phyloP scores from a whole-genome alignment of 1,140 invertebrate species.

The Neomicropteryx cornuta region DNA sequence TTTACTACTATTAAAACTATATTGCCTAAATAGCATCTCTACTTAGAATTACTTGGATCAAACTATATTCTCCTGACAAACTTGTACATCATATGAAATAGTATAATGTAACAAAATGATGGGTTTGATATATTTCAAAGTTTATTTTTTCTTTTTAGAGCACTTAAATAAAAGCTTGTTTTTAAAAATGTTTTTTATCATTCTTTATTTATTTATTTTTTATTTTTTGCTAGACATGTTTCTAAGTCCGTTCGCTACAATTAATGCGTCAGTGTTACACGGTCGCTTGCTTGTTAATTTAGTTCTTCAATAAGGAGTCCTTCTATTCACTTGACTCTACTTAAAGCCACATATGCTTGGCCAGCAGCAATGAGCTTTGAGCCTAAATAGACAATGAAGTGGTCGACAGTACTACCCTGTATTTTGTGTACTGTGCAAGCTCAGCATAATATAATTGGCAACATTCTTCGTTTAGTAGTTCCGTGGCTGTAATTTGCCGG shows the following conservation, averaged over 20 bases:
- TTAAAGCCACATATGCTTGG: conserved; percentile 13
- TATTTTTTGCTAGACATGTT: neutral
- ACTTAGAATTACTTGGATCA: no score
- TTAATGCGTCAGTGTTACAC: neutral
- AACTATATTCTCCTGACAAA: no score
- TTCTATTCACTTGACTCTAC: conserved; percentile 10
- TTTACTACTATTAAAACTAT: no score
- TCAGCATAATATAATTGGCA: conserved; percentile 18
- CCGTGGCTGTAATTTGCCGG: conserved; percentile 11
- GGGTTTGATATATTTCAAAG: no score
- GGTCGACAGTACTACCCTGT: conserved; percentile 16
- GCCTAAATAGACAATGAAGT: conserved; percentile 14
- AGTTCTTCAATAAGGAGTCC: conserved; percentile 6
- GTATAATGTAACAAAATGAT: no score
- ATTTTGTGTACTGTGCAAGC: conserved; percentile 19
- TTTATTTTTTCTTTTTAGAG: neutral
- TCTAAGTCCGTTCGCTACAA: neutral
- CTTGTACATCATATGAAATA: no score
- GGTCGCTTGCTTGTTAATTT: conserved; percentile 1
- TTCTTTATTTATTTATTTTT: neutral
- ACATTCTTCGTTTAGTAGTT: conserved; percentile 17
- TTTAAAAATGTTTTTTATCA: neutral
- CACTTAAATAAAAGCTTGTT: neutral
- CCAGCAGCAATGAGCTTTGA: conserved; percentile 8
- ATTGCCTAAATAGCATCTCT: no score